Conservation (phyloP, 2,888 invertebrate genomes). For the Kuschelorhynchus macadamiae region DNA sequence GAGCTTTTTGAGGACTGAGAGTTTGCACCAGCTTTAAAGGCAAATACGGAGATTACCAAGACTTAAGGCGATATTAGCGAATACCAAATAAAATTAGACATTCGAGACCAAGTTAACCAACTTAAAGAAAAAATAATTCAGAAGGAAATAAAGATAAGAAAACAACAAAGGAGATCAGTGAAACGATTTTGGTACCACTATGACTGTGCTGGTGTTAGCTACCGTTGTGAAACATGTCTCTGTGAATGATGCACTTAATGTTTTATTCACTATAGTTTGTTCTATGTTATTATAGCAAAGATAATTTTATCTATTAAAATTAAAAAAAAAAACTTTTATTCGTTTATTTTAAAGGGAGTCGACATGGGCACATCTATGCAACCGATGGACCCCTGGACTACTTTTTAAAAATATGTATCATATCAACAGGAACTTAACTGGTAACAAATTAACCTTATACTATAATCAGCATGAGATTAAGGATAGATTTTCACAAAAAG, state of each 20-base stretch:
- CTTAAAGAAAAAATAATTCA: background rate
- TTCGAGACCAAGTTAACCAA: slow-evolving; percentile 4
- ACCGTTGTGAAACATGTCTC: background rate
- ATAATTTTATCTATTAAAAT: background rate
- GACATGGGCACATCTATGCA: slow-evolving; percentile 13
- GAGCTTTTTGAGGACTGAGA: slow-evolving; percentile 1
- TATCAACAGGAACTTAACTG: too few species aligned
- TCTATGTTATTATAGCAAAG: background rate
- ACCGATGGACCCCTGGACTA: slow-evolving; percentile 1
- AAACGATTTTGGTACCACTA: background rate
- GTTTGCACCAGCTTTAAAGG: slow-evolving; percentile 7
- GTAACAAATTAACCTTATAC: too few species aligned
- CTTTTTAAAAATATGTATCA: slow-evolving; percentile 1
- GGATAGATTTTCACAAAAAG: too few species aligned
- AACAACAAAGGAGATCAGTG: too few species aligned
- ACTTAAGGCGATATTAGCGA: background rate
- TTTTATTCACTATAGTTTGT: slow-evolving; percentile 8
- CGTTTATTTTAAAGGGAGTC: background rate
- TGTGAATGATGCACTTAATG: background rate
- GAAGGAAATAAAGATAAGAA: background rate
- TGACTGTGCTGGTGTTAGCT: background rate
- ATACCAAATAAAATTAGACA: slow-evolving; percentile 5
- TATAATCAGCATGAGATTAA: too few species aligned
- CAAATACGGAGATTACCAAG: slow-evolving; percentile 3
- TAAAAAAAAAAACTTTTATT: background rate